phyloP scores from a whole-genome alignment of 2,888 invertebrate genomes.

The Drosophila anomelani region DNA sequence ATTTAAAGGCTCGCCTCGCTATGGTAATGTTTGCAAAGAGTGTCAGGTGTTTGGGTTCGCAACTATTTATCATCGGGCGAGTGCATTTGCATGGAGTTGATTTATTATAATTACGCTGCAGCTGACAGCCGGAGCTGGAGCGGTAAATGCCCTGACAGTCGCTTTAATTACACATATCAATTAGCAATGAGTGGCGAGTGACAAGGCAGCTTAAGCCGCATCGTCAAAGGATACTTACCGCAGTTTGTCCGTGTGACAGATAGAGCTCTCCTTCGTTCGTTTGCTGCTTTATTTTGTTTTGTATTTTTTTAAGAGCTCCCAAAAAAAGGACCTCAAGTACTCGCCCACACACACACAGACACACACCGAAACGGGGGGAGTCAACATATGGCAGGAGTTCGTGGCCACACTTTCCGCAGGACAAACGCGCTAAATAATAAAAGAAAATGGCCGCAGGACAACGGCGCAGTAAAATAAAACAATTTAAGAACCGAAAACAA shows the following conservation, averaged over 20 bases:
- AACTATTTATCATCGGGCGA: slow-evolving; percentile 64
- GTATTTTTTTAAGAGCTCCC: slow-evolving; percentile 41
- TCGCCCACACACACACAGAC: slow-evolving; percentile 10
- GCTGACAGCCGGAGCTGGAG: slow-evolving; percentile 62
- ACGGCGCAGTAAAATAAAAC: slow-evolving; percentile 52
- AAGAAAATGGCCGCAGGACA: slow-evolving; percentile 53
- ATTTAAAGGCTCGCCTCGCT: slow-evolving; percentile 61
- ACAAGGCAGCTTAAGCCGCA: slow-evolving; percentile 31
- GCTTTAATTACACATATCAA: slow-evolving; percentile 50
- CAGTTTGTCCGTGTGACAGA: slow-evolving; percentile 3
- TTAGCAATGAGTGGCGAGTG: slow-evolving; percentile 38
- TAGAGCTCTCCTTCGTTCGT: slow-evolving; percentile 17
- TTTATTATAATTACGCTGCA: slow-evolving; percentile 75
- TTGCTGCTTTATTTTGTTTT: slow-evolving; percentile 45
- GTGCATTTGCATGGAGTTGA: slow-evolving; percentile 57
- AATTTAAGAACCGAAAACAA: slow-evolving; percentile 62
- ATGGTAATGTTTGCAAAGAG: slow-evolving; percentile 70
- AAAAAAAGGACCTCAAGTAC: slow-evolving; percentile 44
- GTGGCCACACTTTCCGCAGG: slow-evolving; percentile 49
- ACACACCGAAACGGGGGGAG: background rate
- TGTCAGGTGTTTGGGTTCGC: slow-evolving; percentile 65
- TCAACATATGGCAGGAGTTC: slow-evolving; percentile 65
- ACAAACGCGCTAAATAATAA: slow-evolving; percentile 48
- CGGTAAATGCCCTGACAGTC: slow-evolving; percentile 47
- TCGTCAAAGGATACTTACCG: slow-evolving; percentile 35